A percentile compares a stretch with the other conserved stretches of the same genome.
These are phyloP conservation scores for Rhineura floridana DNA, from an alignment of 2,113 vertebrate genomes.

Conservation along the genomic window DNA sequence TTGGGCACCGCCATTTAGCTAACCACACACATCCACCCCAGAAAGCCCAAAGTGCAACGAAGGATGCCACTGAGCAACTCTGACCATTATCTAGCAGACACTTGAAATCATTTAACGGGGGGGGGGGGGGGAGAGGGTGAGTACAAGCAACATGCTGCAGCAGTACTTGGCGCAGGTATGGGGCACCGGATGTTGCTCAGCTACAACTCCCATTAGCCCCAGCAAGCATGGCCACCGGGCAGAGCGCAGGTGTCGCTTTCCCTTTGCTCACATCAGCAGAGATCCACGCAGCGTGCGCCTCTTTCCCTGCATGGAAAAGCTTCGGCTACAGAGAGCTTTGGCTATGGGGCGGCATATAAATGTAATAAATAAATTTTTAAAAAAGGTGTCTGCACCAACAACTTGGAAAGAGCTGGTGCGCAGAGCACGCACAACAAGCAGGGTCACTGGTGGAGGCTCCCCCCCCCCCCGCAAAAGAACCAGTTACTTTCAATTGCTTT, in stretches of 20 bases:
- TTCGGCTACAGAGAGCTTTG: too few species aligned
- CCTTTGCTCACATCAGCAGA: not conserved
- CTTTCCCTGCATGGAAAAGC: not conserved
- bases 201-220: too few species aligned
- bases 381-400: too few species aligned
- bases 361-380: too few species aligned
- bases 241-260: too few species aligned
- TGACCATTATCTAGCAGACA: not conserved
- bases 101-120: not conserved
- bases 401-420: too few species aligned
- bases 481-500: not conserved
- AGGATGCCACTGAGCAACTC: not conserved
- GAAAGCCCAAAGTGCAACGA: not conserved
- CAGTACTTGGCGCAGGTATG: fast-evolving
- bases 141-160: not conserved
- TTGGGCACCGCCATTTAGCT: not conserved
- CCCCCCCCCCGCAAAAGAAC: not conserved
- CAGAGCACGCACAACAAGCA: too few species aligned
- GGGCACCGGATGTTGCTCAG: too few species aligned
- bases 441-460: too few species aligned
- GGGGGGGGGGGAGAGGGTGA: not conserved
- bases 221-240: too few species aligned
- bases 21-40: not conserved
- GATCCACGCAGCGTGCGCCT: not conserved
- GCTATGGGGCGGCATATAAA: too few species aligned